Base-by-base conservation (phyloP, 2,888 invertebrate genomes). In the Gasteruption jaculator region DNA sequence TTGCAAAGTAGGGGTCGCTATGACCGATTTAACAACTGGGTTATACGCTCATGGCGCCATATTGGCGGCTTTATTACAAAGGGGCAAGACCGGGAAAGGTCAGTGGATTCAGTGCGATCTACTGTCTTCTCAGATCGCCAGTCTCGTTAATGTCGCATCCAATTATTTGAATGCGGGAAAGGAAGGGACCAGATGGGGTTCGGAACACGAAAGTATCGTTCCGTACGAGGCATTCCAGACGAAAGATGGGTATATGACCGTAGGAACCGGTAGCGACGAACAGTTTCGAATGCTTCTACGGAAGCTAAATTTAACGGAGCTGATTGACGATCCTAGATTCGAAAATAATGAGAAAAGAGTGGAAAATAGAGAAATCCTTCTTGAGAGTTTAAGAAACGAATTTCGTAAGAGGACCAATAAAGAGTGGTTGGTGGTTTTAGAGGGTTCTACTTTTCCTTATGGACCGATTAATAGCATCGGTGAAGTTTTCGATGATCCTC, bases 41-140 rank as follows among this genome's bases (percentile, higher is more conserved):
- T 75, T 97, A 3, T 95, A 91, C 67, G 92, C 94, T 1, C 91
- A 93, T 65, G 93, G 94, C 11, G 92, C 96, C 1, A 93, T 96
- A 47, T 76, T 95, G 75, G 90, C 95, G 0, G 95, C 95, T 0
- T 71, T 97, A 4, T 71, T 90, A 45, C 82, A 91, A 58, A 75
- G 91, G 37, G 70, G 77, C 6, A 80, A 79, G 55, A 91, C 91
- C 0, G 87, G 89, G 0, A 70, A 70, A 48, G 97, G 97, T 0
- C 94, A 95, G 63, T 90, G 88, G 74, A 89, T 97, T 38, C 92
- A 95, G 61, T 93, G 92, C 59, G 83, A 95, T 71, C 77, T 97
- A n/a, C 72, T 97, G 0, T 90, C 93, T 1, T 93, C 95, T 0
- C 94, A 95, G 76, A 79, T 95, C 22, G 82, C 93, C 0, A 81